Conservation (phyloP, 2,888 invertebrate species). For the Drosophila limbata region DNA sequence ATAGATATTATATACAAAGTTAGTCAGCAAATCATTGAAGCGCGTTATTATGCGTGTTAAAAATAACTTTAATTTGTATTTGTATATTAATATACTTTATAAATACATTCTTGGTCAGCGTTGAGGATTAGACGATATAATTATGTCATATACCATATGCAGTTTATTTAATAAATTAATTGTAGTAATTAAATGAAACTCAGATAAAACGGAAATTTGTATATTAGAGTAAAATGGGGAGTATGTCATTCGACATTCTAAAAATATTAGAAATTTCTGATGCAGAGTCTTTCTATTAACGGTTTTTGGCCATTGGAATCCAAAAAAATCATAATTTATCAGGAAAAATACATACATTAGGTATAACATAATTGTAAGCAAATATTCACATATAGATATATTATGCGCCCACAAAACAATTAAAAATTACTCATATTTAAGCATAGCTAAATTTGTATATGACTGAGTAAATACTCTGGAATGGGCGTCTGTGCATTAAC, state of each 20-base stretch:
- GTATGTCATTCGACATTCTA: too few species aligned
- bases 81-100: background rate
- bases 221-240: too few species aligned
- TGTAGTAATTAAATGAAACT: too few species aligned
- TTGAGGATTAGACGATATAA: too few species aligned
- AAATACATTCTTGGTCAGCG: background rate
- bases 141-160: background rate
- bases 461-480: slow-evolving; percentile 8
- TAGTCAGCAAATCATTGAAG: background rate
- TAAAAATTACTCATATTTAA: slow-evolving; percentile 34
- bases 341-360: too few species aligned
- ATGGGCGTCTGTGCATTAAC: slow-evolving; percentile 37
- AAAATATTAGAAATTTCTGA: too few species aligned
- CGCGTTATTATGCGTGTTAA: background rate
- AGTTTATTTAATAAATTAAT: too few species aligned
- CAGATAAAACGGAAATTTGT: too few species aligned
- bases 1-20: background rate
- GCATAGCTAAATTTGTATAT: slow-evolving; percentile 10
- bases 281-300: too few species aligned
- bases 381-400: background rate
- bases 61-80: background rate
- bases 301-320: too few species aligned
- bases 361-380: background rate
- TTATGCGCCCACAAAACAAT: slow-evolving; percentile 27
- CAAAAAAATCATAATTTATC: too few species aligned